Percentiles rank a stretch among this genome's conserved stretches.
These are phyloP conservation scores for western clawed frog (Xenopus tropicalis) DNA, from an alignment of 2,113 vertebrate species.

Conservation along the genomic window UCB_Xtro_10.0 CM004450.2:141397001-141397500, in stretches of 20 bases:
- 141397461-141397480: not conserved
- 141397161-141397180: not conserved
- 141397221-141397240: not conserved
- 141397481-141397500: not conserved
- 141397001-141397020: too few relatives aligned
- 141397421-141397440: not conserved
- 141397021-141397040: too few relatives aligned
- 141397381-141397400: conserved; percentile 13
- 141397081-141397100: not conserved
- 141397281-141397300: not conserved
- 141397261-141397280: not conserved
- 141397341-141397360: not conserved
- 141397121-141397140: too few relatives aligned
- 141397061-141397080: too few relatives aligned
- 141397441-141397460: not conserved
- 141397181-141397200: too few relatives aligned
- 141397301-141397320: not conserved
- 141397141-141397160: not conserved
- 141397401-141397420: not conserved
- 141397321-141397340: too few relatives aligned
- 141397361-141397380: not conserved
- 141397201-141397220: not conserved
- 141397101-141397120: not conserved
- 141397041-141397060: too few relatives aligned
- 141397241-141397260: not conserved